These are phyloP conservation scores for Mnemiopsis leidyi DNA, from an alignment of 37 sponge, comb jelly and placozoan genomes.

Conservation along the genomic window DNA sequence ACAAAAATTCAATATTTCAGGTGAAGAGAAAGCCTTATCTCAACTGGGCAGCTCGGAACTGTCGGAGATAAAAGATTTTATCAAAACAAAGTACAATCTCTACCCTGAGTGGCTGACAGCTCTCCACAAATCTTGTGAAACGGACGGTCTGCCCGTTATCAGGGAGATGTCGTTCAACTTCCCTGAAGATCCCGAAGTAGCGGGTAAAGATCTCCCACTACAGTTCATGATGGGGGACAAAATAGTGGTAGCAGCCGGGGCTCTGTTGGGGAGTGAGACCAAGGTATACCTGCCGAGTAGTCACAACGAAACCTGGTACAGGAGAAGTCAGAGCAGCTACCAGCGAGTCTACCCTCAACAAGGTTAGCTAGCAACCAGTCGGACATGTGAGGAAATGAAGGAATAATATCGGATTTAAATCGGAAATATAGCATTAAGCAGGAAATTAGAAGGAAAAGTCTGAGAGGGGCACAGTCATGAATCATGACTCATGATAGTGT, in stretches of 20 bases:
- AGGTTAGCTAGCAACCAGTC: too few relatives aligned
- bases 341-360: background rate
- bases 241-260: background rate
- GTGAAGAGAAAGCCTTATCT: background rate
- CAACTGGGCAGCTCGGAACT: background rate
- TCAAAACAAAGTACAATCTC: background rate
- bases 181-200: background rate
- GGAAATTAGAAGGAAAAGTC: too few relatives aligned
- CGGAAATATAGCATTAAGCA: too few relatives aligned
- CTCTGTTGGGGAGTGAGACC: background rate
- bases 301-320: background rate
- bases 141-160: background rate
- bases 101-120: constrained; percentile 15
- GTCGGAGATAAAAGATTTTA: background rate
- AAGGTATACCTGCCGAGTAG: background rate
- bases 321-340: background rate
- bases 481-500: too few relatives aligned
- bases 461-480: too few relatives aligned
- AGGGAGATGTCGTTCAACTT: constrained; percentile 3
- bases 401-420: too few relatives aligned
- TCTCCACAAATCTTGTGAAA: background rate
- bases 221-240: constrained; percentile 24
- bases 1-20: too few relatives aligned
- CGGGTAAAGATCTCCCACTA: background rate
- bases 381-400: too few relatives aligned